A percentile compares a stretch with the other conserved stretches of the same genome.
These are phyloP conservation scores for Silvanus unidentatus DNA, from an alignment of 2,888 invertebrate species.

Conservation along the genomic window DNA sequence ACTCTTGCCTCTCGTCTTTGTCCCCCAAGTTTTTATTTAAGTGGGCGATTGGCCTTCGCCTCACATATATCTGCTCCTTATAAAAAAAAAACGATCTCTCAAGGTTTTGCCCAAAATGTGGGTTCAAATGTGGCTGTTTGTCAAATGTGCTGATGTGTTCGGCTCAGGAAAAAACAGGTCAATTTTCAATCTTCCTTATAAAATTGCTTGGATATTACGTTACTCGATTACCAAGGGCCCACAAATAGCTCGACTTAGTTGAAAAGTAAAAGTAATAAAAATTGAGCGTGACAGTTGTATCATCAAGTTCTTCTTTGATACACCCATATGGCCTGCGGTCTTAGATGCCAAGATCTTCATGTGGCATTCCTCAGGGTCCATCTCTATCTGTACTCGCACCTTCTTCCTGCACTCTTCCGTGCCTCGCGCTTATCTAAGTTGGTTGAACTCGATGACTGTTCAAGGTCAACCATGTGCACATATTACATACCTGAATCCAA, in stretches of 20 bases:
- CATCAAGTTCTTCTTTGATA: too few relatives aligned
- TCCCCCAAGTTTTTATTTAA: conserved; percentile 3
- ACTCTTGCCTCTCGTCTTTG: too few relatives aligned
- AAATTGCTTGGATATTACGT: too few relatives aligned
- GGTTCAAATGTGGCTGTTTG: conserved; percentile 7
- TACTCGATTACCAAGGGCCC: too few relatives aligned
- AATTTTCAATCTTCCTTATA: too few relatives aligned
- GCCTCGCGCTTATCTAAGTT: conserved; percentile 9
- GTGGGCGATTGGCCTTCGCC: conserved; percentile 33
- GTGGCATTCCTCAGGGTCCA: conserved; percentile 11
- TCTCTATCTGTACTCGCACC: conserved; percentile 17
- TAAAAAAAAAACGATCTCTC: conserved; percentile 9
- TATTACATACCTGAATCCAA: conserved; percentile 21
- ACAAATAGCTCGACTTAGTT: conserved; percentile 2
- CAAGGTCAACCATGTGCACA: conserved; percentile 26
- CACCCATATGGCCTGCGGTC: neutral
- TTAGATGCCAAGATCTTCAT: neutral
- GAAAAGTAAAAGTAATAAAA: neutral
- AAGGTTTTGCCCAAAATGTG: conserved; percentile 9
- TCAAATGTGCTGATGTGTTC: too few relatives aligned
- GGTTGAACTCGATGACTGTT: conserved; percentile 26
- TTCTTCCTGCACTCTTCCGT: conserved; percentile 11
- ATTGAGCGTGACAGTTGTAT: too few relatives aligned
- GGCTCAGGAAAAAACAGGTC: too few relatives aligned
- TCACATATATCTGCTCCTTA: too few relatives aligned